These are phyloP conservation scores for Eubucco bourcierii DNA, from an alignment of 2,113 vertebrate genomes.

Conservation along the genomic window DNA sequence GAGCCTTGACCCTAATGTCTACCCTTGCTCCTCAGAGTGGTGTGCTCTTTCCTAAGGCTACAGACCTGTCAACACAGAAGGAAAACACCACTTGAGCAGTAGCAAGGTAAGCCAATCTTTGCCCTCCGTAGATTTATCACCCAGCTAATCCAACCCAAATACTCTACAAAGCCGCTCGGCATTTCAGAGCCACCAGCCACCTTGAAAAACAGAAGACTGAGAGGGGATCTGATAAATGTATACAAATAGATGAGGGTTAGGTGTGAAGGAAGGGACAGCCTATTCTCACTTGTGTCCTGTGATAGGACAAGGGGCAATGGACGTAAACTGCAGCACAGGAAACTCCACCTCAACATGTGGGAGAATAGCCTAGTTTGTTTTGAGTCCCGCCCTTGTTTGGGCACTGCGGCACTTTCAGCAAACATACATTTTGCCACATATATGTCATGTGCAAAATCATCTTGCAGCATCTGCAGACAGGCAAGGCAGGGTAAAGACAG, in stretches of 20 bases:
- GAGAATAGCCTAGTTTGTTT: fast-evolving
- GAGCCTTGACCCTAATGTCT: neutral
- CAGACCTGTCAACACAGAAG: fast-evolving
- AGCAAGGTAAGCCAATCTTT: fast-evolving
- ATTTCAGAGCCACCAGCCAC: neutral
- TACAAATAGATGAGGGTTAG: no score
- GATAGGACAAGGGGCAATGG: no score
- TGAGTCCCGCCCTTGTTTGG: neutral
- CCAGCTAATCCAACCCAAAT: neutral
- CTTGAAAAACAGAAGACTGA: no score
- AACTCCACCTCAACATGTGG: no score
- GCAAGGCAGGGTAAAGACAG: no score
- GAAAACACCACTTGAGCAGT: neutral
- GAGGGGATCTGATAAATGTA: no score
- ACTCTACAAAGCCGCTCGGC: fast-evolving
- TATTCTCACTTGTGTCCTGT: no score
- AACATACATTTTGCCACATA: neutral
- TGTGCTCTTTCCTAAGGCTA: neutral
- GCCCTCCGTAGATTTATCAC: fast-evolving
- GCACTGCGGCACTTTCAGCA: neutral
- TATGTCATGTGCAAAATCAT: no score
- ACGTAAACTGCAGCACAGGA: no score
- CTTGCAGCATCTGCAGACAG: neutral
- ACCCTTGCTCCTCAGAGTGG: neutral
- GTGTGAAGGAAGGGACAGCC: no score